Conservation (phyloP, 2,113 vertebrate genomes). For the Eublepharis macularius region DNA sequence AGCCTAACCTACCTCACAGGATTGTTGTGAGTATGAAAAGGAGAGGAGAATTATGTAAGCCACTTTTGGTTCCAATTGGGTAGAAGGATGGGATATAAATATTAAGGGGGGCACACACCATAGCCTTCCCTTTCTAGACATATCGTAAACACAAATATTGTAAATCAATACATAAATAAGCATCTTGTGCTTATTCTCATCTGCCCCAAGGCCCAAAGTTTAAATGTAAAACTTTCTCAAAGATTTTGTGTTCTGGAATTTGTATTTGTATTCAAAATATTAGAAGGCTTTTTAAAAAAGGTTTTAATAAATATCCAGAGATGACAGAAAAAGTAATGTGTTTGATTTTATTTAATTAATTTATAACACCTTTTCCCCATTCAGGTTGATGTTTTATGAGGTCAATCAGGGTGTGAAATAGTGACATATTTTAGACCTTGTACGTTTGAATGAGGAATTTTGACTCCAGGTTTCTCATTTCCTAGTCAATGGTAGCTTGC, state of each 20-base stretch:
- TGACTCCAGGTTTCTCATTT: not conserved
- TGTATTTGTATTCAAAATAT: not conserved
- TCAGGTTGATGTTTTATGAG: not conserved
- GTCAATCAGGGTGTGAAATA: not conserved
- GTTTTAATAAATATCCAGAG: not conserved
- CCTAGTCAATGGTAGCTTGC: no score
- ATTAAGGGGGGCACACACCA: no score
- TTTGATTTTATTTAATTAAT: not conserved
- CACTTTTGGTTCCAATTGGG: no score
- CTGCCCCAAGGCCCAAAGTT: not conserved
- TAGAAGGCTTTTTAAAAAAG: not conserved
- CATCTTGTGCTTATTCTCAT: not conserved
- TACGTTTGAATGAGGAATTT: not conserved
- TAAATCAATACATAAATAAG: no score
- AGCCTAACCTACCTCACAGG: no score
- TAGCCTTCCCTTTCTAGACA: no score
- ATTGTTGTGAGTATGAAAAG: no score
- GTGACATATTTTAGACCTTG: not conserved
- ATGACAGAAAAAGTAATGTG: not conserved
- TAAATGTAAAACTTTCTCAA: not conserved
- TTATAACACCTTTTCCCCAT: not conserved
- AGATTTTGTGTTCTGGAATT: not conserved
- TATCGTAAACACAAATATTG: no score
- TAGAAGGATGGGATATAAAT: no score
- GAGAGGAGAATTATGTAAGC: no score